phyloP scores from a whole-genome alignment of 2,797 vertebrate genomes.

The Lophius americanus region DNA sequence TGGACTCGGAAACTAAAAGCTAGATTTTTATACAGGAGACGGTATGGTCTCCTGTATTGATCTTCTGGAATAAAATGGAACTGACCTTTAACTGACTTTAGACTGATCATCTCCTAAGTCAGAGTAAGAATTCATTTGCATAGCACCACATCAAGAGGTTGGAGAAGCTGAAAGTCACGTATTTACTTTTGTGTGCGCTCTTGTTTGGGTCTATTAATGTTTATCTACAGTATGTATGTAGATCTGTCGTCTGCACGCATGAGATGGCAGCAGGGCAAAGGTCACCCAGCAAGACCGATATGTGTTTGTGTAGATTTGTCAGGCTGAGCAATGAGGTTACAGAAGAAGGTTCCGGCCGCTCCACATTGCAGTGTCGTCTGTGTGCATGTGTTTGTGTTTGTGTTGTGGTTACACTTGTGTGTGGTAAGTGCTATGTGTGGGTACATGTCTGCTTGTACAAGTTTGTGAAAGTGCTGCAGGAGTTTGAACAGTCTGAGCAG shows the following conservation, averaged over 20 bases:
- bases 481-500: constrained; percentile 44
- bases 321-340: constrained; percentile 41
- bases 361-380: constrained; percentile 30
- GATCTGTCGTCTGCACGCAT: constrained; percentile 23
- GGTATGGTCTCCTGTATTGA: constrained; percentile 63
- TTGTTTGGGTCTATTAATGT: constrained; percentile 16
- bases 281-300: constrained; percentile 34
- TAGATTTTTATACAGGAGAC: constrained; percentile 49
- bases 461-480: constrained; percentile 54
- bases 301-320: constrained; percentile 66
- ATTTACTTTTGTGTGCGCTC: constrained; percentile 12
- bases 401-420: constrained; percentile 23
- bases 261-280: constrained; percentile 46
- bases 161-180: constrained; percentile 5
- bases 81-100: constrained; percentile 68
- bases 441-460: constrained; percentile 38
- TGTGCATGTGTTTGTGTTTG: neutral
- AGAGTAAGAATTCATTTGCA: constrained; percentile 5
- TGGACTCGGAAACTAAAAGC: constrained; percentile 32
- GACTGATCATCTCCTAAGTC: constrained; percentile 32
- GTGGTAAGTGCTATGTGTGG: neutral
- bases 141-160: constrained; percentile 16
- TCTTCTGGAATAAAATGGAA: constrained; percentile 47
- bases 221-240: constrained; percentile 26
- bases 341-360: constrained; percentile 52